phyloP scores from a whole-genome alignment of 2,888 invertebrate genomes.

The Chymomyza caudatula region DNA sequence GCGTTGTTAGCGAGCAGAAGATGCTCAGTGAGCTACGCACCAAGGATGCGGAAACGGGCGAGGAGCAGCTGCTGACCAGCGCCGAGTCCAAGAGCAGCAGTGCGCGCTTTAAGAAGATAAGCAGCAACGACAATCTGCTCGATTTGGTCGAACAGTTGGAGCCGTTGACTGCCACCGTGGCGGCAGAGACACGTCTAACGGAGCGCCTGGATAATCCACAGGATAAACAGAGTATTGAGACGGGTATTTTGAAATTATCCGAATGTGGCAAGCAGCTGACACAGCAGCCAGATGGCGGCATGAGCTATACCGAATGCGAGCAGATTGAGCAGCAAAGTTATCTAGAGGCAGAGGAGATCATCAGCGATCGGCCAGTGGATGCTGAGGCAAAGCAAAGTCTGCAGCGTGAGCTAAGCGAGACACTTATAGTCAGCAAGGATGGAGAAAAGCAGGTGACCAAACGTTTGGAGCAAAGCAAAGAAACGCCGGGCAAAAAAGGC shows the following conservation, averaged over 20 bases:
- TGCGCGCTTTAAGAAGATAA: constrained; percentile 70
- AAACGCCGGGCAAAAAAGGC: constrained; percentile 60
- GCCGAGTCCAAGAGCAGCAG: constrained; percentile 70
- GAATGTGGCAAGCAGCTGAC: constrained; percentile 75
- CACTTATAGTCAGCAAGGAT: constrained; percentile 58
- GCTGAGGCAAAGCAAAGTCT: constrained; percentile 39
- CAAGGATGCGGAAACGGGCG: constrained; percentile 62
- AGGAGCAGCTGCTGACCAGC: constrained; percentile 70
- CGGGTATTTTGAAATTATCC: constrained; percentile 77
- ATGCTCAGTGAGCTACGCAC: constrained; percentile 68
- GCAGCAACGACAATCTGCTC: constrained; percentile 70
- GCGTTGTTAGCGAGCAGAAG: constrained; percentile 68
- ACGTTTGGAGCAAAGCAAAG: constrained; percentile 57
- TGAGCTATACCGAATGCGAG: constrained; percentile 69
- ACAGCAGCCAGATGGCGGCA: constrained; percentile 54
- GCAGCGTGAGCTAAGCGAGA: constrained; percentile 61
- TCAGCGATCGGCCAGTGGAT: constrained; percentile 30
- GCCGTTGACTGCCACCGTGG: constrained; percentile 76
- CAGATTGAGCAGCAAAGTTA: constrained; percentile 70
- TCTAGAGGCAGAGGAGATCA: constrained; percentile 47
- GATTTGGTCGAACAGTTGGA: constrained; percentile 60
- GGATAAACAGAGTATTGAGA: constrained; percentile 77
- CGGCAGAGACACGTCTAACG: constrained; percentile 75
- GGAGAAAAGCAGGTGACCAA: constrained; percentile 71
- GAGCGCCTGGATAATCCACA: constrained; percentile 73